Evolutionary conservation across 2,113 vertebrate genomes (phyloP), one percentile per base, ranked within the genome.

Genomic region (Coregonus clupeaformis): DNA sequence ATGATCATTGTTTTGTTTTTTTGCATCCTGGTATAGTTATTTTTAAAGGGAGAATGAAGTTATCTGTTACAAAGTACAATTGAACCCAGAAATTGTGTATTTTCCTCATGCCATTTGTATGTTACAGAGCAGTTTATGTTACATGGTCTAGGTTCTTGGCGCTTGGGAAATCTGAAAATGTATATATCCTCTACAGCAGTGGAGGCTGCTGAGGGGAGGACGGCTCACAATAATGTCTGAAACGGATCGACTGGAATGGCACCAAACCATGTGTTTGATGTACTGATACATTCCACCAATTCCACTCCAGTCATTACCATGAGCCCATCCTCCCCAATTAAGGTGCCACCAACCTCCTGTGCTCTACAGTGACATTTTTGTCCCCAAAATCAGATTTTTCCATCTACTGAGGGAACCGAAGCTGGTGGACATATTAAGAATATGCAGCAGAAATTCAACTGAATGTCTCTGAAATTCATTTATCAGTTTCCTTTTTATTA

Each of bases 371-470:
- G 11, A 42, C 36, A 11, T 42, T 42, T 85, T 89, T 92, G 88
- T 93, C 87, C 81, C 63, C 83, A 20, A 71, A 77, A 77, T 78
- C 87, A 78, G 86, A 87, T 86, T 86, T 90, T 82, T 83, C 91
- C 89, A 89, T 88, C 57, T 60, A 76, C 73, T 66, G 80, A 79
- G 66, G 71, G 64, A 86, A 77, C 69, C 70, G 76, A 81, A 71
- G 72, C 79, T 71, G 68, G 80, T 78, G 79, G 80, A 77, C 89
- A 87, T 87, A 88, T 86, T 80, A 76, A 70, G 57, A 74, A 88
- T 84, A 87, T 90, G 85, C 88, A 91, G 87, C 85, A 86, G 90
- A 88, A 87, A 91, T 92, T 85, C 87, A 91, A 89, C 87, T 89
- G 92, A 93, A 93, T 92, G 93, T 94, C 85, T 85, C 77, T 74